phyloP scores from a whole-genome alignment of 2,888 invertebrate species.

The Cabera pusaria region DNA sequence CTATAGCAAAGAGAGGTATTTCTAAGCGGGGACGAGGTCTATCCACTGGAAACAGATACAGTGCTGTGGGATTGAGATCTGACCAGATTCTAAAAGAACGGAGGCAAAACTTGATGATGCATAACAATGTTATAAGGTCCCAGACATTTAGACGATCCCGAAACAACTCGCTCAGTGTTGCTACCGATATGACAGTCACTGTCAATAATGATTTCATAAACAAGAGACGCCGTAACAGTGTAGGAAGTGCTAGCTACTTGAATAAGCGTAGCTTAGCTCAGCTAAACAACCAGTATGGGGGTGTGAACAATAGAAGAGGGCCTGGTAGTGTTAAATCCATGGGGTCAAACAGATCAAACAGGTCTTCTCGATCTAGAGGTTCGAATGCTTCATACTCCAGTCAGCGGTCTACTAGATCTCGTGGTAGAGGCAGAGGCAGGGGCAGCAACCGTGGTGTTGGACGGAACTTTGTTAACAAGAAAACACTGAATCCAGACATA shows the following conservation, averaged over 20 bases:
- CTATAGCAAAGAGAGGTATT: conserved; percentile 70
- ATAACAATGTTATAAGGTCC: conserved; percentile 64
- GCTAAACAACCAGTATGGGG: conserved; percentile 63
- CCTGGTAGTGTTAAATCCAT: conserved; percentile 72
- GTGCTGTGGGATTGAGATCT: conserved; percentile 70
- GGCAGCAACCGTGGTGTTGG: conserved; percentile 50
- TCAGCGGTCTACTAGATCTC: conserved; percentile 49
- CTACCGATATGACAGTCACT: conserved; percentile 71
- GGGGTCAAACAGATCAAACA: conserved; percentile 66
- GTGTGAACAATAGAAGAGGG: conserved; percentile 58
- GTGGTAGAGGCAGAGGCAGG: conserved; percentile 62
- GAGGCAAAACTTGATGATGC: conserved; percentile 50
- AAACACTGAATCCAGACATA: conserved; percentile 64
- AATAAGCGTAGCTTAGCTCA: conserved; percentile 67
- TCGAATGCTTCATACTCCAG: conserved; percentile 58
- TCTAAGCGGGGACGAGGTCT: conserved; percentile 70
- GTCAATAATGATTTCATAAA: conserved; percentile 70
- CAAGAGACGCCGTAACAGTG: conserved; percentile 69
- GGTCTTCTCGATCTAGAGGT: conserved; percentile 52
- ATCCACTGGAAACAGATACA: conserved; percentile 62
- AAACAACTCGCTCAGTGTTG: conserved; percentile 65
- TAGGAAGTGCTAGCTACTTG: conserved; percentile 66
- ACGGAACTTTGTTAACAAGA: conserved; percentile 67
- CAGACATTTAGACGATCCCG: conserved; percentile 76
- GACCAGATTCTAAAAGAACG: conserved; percentile 72